These are phyloP conservation scores for Clistopyga incitator DNA, from an alignment of 2,888 invertebrate species.

Conservation along the genomic window DNA sequence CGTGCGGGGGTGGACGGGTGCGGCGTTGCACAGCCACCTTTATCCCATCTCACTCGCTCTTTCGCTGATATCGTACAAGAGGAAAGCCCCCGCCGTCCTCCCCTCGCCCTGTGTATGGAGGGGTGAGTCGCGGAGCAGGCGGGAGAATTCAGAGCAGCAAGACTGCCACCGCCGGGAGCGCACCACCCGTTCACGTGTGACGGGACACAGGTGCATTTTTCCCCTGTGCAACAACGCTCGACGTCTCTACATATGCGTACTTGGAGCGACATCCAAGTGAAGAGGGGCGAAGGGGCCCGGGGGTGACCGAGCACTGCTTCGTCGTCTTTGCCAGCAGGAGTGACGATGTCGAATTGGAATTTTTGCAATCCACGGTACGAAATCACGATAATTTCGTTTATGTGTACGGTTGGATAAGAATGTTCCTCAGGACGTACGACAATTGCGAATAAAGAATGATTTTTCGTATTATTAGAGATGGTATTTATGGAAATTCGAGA, in stretches of 20 bases:
- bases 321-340: conserved; percentile 75
- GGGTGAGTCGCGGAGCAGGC: conserved; percentile 40
- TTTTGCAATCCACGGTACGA: conserved; percentile 60
- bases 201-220: conserved; percentile 70
- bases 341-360: conserved; percentile 67
- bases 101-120: conserved; percentile 35
- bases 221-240: conserved; percentile 48
- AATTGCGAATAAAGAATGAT: neutral
- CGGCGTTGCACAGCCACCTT: conserved; percentile 43
- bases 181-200: conserved; percentile 63
- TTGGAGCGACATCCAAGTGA: conserved; percentile 9
- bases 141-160: conserved; percentile 57
- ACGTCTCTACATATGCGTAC: conserved; percentile 10
- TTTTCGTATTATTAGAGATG: no score
- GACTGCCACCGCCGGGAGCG: conserved; percentile 31
- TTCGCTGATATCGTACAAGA: conserved; percentile 3
- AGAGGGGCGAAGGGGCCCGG: conserved; percentile 28
- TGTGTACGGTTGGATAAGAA: conserved; percentile 13
- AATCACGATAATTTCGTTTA: conserved; percentile 61
- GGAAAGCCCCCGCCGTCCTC: neutral
- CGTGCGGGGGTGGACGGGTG: conserved; percentile 33
- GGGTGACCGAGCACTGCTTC: conserved; percentile 68
- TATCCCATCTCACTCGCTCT: conserved; percentile 34
- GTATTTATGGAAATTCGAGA: no score
- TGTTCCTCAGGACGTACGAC: neutral